Evolutionary conservation across 2,888 invertebrate genomes (phyloP), one percentile per base, ranked within the genome.

Genomic region (Fissipunctia ypsillon): DNA sequence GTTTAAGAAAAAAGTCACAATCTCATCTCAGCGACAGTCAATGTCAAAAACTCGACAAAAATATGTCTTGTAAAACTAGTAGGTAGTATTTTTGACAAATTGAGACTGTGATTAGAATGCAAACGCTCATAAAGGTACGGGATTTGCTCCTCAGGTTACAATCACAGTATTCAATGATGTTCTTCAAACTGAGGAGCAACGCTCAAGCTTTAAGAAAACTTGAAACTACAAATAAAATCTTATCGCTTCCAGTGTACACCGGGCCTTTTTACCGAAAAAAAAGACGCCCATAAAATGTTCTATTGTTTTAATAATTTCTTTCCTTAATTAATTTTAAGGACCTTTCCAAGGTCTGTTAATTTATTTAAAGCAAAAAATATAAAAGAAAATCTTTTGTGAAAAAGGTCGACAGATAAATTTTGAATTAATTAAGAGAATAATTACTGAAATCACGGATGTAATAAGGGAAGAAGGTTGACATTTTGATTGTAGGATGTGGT

Each of bases 401-500:
- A 52, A 60, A 56, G 54, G 61, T 66, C 78, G 25, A 16, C 38
- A 66, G 69, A 79, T 69, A 52, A n/a, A 79, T 79, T 79, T 52
- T 45, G 41, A 65, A 74, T 74, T 80, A 35, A 79, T 79, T 78
- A 74, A 38, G 56, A 52, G 45, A 63, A 35, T 63, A 78, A 80
- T 69, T 80, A 52, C 38, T 25, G 22, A 28, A 35, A 48, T 64
- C 28, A 38, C 50, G 10, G 48, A 73, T 59, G 28, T 31, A 64
- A 12, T 57, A 52, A 50, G 31, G 35, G 31, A 9, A 41, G 10
- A 41, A 63, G 43, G 54, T 28, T 45, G 60, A 28, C 25, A 54
- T 56, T 75, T 54, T 43, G 7, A 43, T 6, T 28, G 6, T 14
- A 14, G n/a, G 43, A 5, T 22, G 35, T 28, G 16, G 5, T 68